These are phyloP conservation scores for Poecilobothrus nobilitatus DNA, from an alignment of 2,888 invertebrate species.

Conservation along the genomic window DNA sequence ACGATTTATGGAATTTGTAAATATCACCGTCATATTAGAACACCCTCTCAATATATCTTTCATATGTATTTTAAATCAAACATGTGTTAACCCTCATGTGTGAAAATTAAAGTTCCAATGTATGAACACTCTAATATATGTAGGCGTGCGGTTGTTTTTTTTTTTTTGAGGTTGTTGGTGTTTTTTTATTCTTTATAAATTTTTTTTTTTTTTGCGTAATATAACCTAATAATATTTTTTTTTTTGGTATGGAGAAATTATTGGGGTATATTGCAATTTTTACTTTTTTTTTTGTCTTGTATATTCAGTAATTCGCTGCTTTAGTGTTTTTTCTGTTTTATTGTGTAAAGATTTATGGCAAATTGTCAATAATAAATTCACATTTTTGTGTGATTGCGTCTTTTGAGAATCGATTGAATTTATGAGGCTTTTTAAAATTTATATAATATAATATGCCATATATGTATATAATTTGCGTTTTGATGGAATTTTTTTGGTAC, in stretches of 20 bases:
- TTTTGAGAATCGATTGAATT: slow-evolving; percentile 1
- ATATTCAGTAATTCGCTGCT: background rate
- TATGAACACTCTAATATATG: background rate
- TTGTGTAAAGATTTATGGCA: slow-evolving; percentile 7
- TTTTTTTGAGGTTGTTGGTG: no score
- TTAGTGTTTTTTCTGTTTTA: background rate
- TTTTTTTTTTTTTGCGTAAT: background rate
- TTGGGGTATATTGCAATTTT: background rate
- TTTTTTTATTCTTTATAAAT: no score
- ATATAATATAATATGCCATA: no score
- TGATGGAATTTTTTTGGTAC: no score
- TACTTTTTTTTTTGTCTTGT: background rate
- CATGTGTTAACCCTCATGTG: slow-evolving; percentile 3
- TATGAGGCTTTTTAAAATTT: no score
- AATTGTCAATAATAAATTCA: slow-evolving; percentile 11
- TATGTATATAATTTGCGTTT: no score
- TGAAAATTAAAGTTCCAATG: background rate
- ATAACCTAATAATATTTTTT: background rate
- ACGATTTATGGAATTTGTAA: background rate
- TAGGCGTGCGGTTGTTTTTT: background rate
- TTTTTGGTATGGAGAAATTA: background rate
- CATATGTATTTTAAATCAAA: background rate
- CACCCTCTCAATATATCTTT: background rate
- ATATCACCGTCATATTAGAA: background rate
- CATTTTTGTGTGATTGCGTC: slow-evolving; percentile 8